A percentile compares a stretch with the other conserved stretches of the same genome.
phyloP scores from a whole-genome alignment of 2,113 vertebrate species.

The Salvelinus fontinalis region DNA sequence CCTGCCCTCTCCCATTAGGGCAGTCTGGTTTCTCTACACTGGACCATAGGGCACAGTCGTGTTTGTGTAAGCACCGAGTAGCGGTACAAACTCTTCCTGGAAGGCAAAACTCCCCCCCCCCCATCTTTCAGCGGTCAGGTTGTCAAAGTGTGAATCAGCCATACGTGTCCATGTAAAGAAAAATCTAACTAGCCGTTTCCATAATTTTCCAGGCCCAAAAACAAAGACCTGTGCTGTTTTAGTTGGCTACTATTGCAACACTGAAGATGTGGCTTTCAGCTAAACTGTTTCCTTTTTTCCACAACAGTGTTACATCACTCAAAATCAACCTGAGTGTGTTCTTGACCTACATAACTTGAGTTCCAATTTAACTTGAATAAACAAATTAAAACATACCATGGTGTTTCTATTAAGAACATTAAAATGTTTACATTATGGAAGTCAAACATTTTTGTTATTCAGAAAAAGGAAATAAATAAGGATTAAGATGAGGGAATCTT shows the following conservation, averaged over 20 bases:
- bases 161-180: background rate
- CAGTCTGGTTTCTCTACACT: background rate
- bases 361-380: background rate
- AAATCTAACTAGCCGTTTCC: constrained; percentile 10
- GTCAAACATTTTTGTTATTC: background rate
- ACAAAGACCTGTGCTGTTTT: constrained; percentile 47
- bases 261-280: constrained; percentile 44
- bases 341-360: constrained; percentile 1
- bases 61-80: constrained; percentile 24
- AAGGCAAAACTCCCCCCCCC: constrained; percentile 15
- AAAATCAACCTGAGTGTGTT: background rate
- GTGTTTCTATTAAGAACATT: background rate
- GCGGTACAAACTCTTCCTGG: constrained; percentile 14
- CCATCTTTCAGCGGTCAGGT: constrained; percentile 1
- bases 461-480: background rate
- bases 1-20: background rate
- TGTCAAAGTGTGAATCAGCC: constrained; percentile 27
- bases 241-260: constrained; percentile 28
- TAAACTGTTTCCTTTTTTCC: constrained; percentile 12
- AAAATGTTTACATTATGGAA: background rate
- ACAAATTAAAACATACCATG: background rate
- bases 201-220: constrained; percentile 41
- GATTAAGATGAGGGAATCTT: background rate
- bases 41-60: background rate
- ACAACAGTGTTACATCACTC: constrained; percentile 24